Conservation (phyloP, 2,888 invertebrate species). For the Nemotelus pantherinus region DNA sequence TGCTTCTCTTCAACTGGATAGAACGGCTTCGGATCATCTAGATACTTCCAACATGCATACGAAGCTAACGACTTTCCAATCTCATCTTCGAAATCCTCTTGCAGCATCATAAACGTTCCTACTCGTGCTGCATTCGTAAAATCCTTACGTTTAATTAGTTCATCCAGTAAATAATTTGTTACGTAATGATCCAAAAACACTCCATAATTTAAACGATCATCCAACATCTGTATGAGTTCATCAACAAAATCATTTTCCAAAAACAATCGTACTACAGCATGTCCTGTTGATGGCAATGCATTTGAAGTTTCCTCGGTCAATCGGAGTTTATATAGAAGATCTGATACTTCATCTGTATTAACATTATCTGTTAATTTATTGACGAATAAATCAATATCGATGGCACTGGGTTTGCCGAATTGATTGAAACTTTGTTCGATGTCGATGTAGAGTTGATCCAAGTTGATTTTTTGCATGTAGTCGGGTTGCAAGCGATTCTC, state of each 20-base stretch:
- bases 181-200: constrained; percentile 86
- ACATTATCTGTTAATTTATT: constrained; percentile 71
- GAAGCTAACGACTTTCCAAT: constrained; percentile 75
- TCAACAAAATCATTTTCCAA: constrained; percentile 63
- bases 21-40: constrained; percentile 65
- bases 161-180: constrained; percentile 83
- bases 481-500: constrained; percentile 71
- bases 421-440: constrained; percentile 74
- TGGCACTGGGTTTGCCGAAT: constrained; percentile 73
- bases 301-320: constrained; percentile 76
- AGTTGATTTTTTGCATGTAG: constrained; percentile 71
- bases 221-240: constrained; percentile 76
- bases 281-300: constrained; percentile 81
- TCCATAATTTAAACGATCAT: constrained; percentile 87
- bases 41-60: constrained; percentile 79
- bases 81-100: constrained; percentile 83
- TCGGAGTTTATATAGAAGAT: constrained; percentile 77
- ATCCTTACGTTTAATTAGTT: constrained; percentile 75
- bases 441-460: constrained; percentile 75
- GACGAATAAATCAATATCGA: constrained; percentile 85
- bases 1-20: constrained; percentile 48
- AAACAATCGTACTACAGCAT: constrained; percentile 78
- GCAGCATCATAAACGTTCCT: constrained; percentile 84
- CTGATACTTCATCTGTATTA: constrained; percentile 77
- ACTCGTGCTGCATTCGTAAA: constrained; percentile 79